Evolutionary conservation across 2,797 vertebrate genomes (phyloP), one percentile per base, ranked within the genome.

Genomic region (Echeneis naucrates): DNA sequence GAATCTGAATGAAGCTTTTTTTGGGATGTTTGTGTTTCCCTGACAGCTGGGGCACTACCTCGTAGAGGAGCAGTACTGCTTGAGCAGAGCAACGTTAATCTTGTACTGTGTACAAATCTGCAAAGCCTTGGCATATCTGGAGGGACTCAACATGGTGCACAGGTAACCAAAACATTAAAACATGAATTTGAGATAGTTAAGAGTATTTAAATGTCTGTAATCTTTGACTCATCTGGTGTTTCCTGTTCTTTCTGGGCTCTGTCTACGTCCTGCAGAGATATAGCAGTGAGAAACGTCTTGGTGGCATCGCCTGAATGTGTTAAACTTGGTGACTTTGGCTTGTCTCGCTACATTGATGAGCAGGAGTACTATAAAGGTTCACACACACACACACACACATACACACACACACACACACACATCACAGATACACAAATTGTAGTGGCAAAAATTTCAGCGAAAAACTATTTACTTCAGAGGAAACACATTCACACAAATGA

Each of bases 281-380:
- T 93, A 2, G 91, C 92, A 0, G 89, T 91, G 13, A 88, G 92
- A 58, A 93, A 93, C 6, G 89, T 98, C 55, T 83, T 98, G 80
- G 97, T 98, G 0, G 97, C 96, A 2, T 93, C 96, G 27, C 90
- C 92, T 14, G 94, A 96, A 11, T 97, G 96, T 13, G 96, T 98
- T 54, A 97, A 96, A 80, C 90, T 98, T 0, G 97, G 96, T 13
- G 97, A 98, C 90, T 98, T 98, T 37, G 97, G 97, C 23, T 88
- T 98, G 23, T 98, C 97, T n/a, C 94, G 97, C 63, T 97, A 97
- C 40, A 89, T 98, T 78, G 97, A 98, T 56, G 96, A 98, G 26
- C 95, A 96, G 51, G 97, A 97, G 60, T 98, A 98, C 68, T 98
- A 98, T 77, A 98, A 92, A 89, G 92, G 91, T 92, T 33, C 27